Evolutionary conservation across 2,797 vertebrate species (phyloP).

Genomic region (Sciaenops ocellatus): DNA sequence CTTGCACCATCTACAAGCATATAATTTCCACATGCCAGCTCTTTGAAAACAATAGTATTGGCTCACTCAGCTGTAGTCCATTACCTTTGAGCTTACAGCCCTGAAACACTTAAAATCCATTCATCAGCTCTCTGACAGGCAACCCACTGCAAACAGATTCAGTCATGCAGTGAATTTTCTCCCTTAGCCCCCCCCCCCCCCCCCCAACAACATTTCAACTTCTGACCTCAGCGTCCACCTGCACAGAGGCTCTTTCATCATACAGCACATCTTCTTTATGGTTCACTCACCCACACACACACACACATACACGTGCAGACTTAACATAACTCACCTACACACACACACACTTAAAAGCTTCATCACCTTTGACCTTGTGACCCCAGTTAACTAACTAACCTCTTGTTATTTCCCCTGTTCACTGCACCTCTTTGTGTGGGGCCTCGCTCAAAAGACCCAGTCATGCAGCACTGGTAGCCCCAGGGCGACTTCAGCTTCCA

Average conservation of each 20-base stretch:
- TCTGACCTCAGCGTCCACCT: conserved; percentile 78
- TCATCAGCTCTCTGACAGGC: conserved; percentile 76
- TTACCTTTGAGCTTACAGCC: conserved; percentile 74
- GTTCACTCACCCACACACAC: conserved; percentile 40
- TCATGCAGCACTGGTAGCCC: conserved; percentile 69
- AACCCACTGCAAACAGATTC: conserved; percentile 69
- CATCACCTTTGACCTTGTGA: conserved; percentile 72
- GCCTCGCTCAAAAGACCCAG: conserved; percentile 72
- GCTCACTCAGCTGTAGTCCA: conserved; percentile 76
- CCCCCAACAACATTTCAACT: conserved; percentile 71
- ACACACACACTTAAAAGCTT: conserved; percentile 60
- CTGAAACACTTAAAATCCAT: conserved; percentile 74
- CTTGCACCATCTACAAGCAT: conserved; percentile 14
- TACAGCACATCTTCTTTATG: conserved; percentile 70
- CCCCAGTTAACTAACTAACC: conserved; percentile 80
- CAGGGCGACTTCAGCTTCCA: conserved; percentile 61
- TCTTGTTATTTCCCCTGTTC: conserved; percentile 75
- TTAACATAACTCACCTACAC: conserved; percentile 27
- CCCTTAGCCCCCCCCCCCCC: conserved; percentile 25
- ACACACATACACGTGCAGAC: conserved; percentile 13
- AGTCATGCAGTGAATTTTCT: conserved; percentile 74
- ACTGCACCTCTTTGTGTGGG: conserved; percentile 71
- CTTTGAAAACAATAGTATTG: conserved; percentile 62
- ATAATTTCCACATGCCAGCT: conserved; percentile 62
- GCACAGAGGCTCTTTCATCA: conserved; percentile 75